Evolutionary conservation across 1,140 invertebrate genomes (phyloP), one percentile per base, ranked within the genome.

Genomic region (Drosophila ironensis): DNA sequence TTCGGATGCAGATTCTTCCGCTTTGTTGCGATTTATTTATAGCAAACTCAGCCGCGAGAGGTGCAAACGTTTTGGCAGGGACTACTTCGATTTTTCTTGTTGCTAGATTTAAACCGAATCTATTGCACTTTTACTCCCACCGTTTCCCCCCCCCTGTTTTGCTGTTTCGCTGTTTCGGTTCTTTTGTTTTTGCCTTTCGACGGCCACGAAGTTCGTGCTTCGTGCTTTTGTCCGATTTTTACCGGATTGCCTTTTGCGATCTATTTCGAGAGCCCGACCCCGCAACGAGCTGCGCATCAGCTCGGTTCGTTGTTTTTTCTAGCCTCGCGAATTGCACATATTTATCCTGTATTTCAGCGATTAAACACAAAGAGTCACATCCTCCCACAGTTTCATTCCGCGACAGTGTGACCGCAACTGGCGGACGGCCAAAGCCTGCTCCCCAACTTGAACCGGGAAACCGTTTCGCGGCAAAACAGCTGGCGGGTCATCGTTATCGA

Each of bases 41-140:
- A 78, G 74, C 64, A 45, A 47, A 57, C 22, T 11, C 53, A 38
- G 56, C 19, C n/a, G 44, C 37, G 37, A 40, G 19, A 25, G 41
- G 24, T 41, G 11, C 8, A 19, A 44, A 22, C 25, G 48, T 64
- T 42, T 82, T 84, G 57, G 46, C 57, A 51, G 27, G 25, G 42
- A 46, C 72, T 67, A 73, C 51, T 75, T 75, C 61, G 74, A 80
- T 75, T 37, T 37, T 37, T 11, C 11, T 74, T 71, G 71, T 80
- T 37, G 67, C 54, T 52, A 72, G 80, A 61, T 60, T 25, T 45
- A 33, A 60, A 46, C 52, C 66, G 61, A 51, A 82, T 72, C 66
- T 78, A 74, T 63, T 78, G 73, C 78, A 84, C 69, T 84, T 78
- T 67, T 63, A 71, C n/a, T n/a, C n/a, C n/a, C n/a, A n/a, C n/a